Percentiles rank a stretch among this genome's conserved stretches.
These are phyloP conservation scores for Acrocephalus kingi DNA, from an alignment of 2,113 vertebrate species.

Conservation along the genomic window DNA sequence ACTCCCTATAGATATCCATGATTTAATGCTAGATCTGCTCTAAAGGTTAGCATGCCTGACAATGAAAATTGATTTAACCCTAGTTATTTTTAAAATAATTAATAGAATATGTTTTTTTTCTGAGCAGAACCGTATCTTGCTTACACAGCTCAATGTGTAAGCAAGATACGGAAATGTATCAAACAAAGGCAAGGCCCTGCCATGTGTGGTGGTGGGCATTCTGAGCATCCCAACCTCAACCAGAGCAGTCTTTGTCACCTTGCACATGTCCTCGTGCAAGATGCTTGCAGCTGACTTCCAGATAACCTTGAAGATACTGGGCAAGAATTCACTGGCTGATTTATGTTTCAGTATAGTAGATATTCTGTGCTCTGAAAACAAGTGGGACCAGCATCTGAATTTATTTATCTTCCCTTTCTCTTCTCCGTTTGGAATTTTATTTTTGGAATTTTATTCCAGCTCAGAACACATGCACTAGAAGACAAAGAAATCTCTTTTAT, in stretches of 20 bases:
- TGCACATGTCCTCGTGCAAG: accelerated
- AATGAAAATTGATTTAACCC: slow-evolving; percentile 1
- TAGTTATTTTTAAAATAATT: slow-evolving; percentile 29
- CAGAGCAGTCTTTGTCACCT: neutral
- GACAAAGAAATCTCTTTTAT: neutral
- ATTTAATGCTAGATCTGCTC: slow-evolving; percentile 39
- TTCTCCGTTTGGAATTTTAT: neutral
- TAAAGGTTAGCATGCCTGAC: slow-evolving; percentile 18
- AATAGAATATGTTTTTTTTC: neutral
- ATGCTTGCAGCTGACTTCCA: neutral
- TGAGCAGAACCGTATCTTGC: neutral
- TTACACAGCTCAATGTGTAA: neutral
- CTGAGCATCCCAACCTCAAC: accelerated
- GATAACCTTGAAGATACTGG: neutral
- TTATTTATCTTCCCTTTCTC: neutral
- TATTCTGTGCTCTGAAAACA: neutral
- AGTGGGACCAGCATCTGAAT: neutral
- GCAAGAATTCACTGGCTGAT: neutral
- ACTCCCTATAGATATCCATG: slow-evolving; percentile 37
- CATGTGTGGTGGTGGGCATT: neutral
- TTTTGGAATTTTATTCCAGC: neutral
- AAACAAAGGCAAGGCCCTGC: neutral
- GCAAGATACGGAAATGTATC: neutral
- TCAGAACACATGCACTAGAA: neutral
- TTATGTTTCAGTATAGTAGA: neutral